phyloP scores from a whole-genome alignment of 2,888 invertebrate species.

The Biston betularia region DNA sequence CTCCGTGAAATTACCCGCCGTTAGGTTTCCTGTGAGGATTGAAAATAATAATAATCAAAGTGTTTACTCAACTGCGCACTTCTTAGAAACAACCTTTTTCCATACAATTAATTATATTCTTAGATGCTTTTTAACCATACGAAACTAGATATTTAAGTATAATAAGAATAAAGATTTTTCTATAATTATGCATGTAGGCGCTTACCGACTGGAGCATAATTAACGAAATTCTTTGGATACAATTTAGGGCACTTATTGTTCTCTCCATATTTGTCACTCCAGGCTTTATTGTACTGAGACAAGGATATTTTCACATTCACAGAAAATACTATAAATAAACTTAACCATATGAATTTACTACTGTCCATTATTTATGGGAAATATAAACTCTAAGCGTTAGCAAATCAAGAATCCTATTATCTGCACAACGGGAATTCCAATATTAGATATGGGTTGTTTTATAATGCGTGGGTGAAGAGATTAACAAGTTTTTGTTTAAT shows the following conservation, averaged over 20 bases:
- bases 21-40: slow-evolving; percentile 74
- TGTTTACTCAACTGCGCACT: neutral
- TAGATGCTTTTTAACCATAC: neutral
- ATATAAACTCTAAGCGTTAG: slow-evolving; percentile 20
- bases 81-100: neutral
- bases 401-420: slow-evolving; percentile 25
- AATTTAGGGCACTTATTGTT: slow-evolving; percentile 83
- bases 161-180: neutral
- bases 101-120: too few species aligned
- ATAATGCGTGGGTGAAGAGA: slow-evolving; percentile 35
- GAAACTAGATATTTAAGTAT: neutral
- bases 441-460: slow-evolving; percentile 19
- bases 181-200: too few species aligned
- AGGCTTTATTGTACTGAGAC: slow-evolving; percentile 76
- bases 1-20: slow-evolving; percentile 87
- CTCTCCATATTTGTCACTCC: slow-evolving; percentile 78
- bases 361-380: slow-evolving; percentile 49
- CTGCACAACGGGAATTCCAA: slow-evolving; percentile 35
- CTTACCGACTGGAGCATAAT: slow-evolving; percentile 86
- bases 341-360: slow-evolving; percentile 47
- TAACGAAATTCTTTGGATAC: slow-evolving; percentile 84
- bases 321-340: slow-evolving; percentile 59
- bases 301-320: slow-evolving; percentile 62
- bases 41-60: slow-evolving; percentile 6
- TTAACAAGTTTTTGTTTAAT: slow-evolving; percentile 19